Conservation (phyloP, 2,888 invertebrate genomes). For the Caenorhabditis imperialis region DNA sequence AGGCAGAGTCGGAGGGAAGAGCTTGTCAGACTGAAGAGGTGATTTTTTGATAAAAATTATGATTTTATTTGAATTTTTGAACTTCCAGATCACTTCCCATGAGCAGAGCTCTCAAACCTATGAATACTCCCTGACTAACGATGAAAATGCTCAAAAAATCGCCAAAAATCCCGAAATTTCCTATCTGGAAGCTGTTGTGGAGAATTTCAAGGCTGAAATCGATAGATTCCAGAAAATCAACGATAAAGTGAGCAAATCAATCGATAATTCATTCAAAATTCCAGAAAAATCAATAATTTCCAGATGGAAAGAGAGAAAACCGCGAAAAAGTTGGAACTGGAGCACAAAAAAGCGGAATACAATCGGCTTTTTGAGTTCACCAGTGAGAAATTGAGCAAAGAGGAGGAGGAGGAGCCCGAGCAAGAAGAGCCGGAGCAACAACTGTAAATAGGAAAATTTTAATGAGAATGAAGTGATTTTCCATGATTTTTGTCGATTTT, state of each 20-base stretch:
- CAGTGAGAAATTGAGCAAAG: conserved; percentile 26
- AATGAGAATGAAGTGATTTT: not conserved
- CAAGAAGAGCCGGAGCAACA: conserved; percentile 1
- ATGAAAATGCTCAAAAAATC: not conserved
- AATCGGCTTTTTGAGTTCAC: conserved; percentile 14
- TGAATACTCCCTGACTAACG: conserved; percentile 14
- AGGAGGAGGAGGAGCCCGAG: conserved; percentile 6
- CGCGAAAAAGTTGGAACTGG: not conserved
- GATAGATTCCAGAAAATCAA: conserved; percentile 24
- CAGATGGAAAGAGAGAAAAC: conserved; percentile 32
- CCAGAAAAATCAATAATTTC: too few relatives aligned
- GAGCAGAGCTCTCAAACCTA: conserved; percentile 6
- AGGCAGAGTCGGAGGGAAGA: not conserved
- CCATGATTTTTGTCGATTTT: not conserved
- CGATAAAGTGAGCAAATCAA: conserved; percentile 32
- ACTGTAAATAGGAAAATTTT: not conserved
- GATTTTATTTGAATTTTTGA: not conserved
- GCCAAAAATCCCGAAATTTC: conserved; percentile 1
- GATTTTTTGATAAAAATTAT: not conserved
- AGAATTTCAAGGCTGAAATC: conserved; percentile 15
- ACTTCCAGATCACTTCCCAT: conserved; percentile 11
- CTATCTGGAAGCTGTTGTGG: conserved; percentile 28
- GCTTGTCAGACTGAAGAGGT: conserved; percentile 51
- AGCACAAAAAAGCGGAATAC: conserved; percentile 20
- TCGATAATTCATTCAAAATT: too few relatives aligned